These are phyloP conservation scores for Ctena decussata DNA, from an alignment of 2,888 invertebrate species.

Conservation along the genomic window DNA sequence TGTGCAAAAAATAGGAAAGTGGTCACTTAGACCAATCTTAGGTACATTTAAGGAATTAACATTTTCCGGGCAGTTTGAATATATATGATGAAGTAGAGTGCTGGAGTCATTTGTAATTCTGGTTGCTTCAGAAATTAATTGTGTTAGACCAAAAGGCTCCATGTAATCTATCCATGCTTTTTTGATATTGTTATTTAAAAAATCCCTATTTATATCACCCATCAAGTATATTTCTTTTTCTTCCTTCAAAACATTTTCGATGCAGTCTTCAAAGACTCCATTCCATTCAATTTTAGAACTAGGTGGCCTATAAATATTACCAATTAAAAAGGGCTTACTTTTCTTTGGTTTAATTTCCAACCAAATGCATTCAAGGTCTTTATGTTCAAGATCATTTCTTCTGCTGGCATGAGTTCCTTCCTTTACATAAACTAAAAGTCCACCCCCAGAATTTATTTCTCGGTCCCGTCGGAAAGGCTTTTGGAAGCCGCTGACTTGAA, in stretches of 20 bases:
- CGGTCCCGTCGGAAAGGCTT: not conserved
- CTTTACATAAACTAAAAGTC: not conserved
- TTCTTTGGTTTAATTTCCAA: not conserved
- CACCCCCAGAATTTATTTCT: not conserved
- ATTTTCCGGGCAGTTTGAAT: conserved; percentile 2
- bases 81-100: not conserved
- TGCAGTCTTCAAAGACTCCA: not conserved
- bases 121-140: not conserved
- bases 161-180: not conserved
- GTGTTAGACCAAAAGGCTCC: not conserved
- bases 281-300: not conserved
- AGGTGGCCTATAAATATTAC: not conserved
- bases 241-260: not conserved
- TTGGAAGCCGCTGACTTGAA: not conserved
- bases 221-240: not conserved
- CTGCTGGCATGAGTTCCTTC: not conserved
- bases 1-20: not conserved
- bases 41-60: not conserved
- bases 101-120: not conserved
- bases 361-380: conserved; percentile 4
- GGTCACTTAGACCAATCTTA: not conserved
- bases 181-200: not conserved
- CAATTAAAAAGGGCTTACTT: no score
- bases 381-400: no score
- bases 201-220: not conserved